These are phyloP conservation scores for Plagiodera versicolora DNA, from an alignment of 2,888 invertebrate genomes.

Conservation along the genomic window DNA sequence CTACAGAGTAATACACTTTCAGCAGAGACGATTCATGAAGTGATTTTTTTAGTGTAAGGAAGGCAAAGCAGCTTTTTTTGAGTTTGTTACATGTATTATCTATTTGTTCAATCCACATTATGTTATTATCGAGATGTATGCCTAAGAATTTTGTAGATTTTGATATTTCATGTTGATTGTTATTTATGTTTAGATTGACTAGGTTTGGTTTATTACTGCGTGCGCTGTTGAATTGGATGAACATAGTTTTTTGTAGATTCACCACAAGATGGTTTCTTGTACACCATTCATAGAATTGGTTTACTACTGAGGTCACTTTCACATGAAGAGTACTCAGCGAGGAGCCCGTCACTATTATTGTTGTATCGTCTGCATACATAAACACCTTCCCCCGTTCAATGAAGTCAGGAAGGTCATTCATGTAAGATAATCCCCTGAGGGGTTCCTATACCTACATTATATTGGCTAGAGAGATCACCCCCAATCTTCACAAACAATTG, in stretches of 20 bases:
- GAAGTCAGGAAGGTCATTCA: too few relatives aligned
- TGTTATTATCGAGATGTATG: neutral
- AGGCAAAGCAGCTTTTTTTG: neutral
- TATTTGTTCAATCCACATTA: neutral
- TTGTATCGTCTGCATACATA: too few relatives aligned
- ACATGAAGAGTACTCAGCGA: too few relatives aligned
- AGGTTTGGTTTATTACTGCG: too few relatives aligned
- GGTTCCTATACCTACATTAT: too few relatives aligned
- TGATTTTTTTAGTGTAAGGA: too few relatives aligned
- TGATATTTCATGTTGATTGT: too few relatives aligned
- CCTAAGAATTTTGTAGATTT: neutral
- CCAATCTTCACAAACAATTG: neutral
- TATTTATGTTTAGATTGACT: too few relatives aligned
- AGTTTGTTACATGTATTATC: neutral
- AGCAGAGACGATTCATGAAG: neutral
- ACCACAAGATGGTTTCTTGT: constrained; percentile 2
- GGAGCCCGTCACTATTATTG: too few relatives aligned
- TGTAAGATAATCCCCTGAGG: too few relatives aligned
- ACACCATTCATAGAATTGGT: constrained; percentile 2
- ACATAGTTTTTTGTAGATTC: neutral
- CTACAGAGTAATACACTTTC: neutral
- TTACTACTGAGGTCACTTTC: too few relatives aligned
- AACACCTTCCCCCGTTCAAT: too few relatives aligned
- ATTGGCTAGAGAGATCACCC: neutral
- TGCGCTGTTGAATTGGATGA: neutral